These are phyloP conservation scores for Balanococcus diminutus DNA, from an alignment of 2,888 invertebrate species.

Conservation along the genomic window DNA sequence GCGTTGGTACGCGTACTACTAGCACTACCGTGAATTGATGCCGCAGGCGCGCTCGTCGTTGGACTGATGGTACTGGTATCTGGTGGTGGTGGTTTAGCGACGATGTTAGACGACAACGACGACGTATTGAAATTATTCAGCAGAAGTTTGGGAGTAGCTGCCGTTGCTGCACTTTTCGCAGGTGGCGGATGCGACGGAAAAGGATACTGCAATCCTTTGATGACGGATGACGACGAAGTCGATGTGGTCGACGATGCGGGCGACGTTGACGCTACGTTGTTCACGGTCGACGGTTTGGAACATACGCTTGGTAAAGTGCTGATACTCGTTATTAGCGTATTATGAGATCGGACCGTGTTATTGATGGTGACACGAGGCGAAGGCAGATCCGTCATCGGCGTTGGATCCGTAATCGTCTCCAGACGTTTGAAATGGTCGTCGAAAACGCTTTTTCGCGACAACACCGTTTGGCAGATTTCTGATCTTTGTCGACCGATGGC, in stretches of 20 bases:
- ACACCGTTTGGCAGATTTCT: slow-evolving; percentile 88
- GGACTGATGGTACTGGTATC: background rate
- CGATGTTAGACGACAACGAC: background rate
- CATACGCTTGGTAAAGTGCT: slow-evolving; percentile 24
- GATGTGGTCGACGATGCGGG: background rate
- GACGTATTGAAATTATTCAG: background rate
- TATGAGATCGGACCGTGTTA: slow-evolving; percentile 50
- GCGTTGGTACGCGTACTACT: slow-evolving; percentile 17
- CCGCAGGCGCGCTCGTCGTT: background rate
- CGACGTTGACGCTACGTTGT: slow-evolving; percentile 23
- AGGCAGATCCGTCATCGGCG: slow-evolving; percentile 72
- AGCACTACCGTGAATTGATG: background rate
- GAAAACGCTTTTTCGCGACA: slow-evolving; percentile 92
- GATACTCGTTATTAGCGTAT: slow-evolving; percentile 60
- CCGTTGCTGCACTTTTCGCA: background rate
- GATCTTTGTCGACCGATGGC: slow-evolving; percentile 73
- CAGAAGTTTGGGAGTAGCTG: background rate
- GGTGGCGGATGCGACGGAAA: slow-evolving; percentile 77
- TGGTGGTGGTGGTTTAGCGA: background rate
- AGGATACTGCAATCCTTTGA: slow-evolving; percentile 72
- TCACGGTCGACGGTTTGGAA: slow-evolving; percentile 53
- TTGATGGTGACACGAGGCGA: slow-evolving; percentile 57
- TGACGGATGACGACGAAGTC: slow-evolving; percentile 44
- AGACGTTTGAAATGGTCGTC: slow-evolving; percentile 94
- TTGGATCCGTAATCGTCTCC: slow-evolving; percentile 83